Conservation (phyloP, 2,888 invertebrate genomes). For the Lasius fuliginosus region DNA sequence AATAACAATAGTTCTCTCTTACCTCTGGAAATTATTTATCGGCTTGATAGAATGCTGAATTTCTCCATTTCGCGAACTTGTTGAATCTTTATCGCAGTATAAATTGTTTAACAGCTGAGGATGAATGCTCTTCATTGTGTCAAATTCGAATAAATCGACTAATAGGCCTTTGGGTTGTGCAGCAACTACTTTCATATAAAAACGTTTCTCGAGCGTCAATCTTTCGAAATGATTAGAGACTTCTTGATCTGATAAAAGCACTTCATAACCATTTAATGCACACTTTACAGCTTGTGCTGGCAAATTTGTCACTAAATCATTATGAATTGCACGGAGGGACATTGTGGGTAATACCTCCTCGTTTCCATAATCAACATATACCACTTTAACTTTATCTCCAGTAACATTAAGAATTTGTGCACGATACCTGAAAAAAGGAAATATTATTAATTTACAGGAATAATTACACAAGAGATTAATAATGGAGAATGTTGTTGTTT, state of each 20-base stretch:
- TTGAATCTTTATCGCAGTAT: slow-evolving; percentile 39
- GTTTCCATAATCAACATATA: slow-evolving; percentile 98
- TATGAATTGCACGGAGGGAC: slow-evolving; percentile 89
- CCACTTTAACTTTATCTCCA: slow-evolving; percentile 89
- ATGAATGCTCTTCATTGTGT: slow-evolving; percentile 62
- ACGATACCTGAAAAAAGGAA: slow-evolving; percentile 89
- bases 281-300: slow-evolving; percentile 93
- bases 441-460: not conserved
- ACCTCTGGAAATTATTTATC: slow-evolving; percentile 59
- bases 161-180: slow-evolving; percentile 87
- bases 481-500: not conserved
- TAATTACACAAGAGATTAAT: not conserved
- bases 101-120: slow-evolving; percentile 77
- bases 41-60: slow-evolving; percentile 40
- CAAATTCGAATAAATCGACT: slow-evolving; percentile 89
- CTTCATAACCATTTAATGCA: slow-evolving; percentile 90
- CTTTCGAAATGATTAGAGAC: slow-evolving; percentile 90
- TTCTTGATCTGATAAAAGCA: slow-evolving; percentile 88
- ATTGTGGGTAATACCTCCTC: slow-evolving; percentile 91
- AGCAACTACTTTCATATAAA: slow-evolving; percentile 88
- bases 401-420: slow-evolving; percentile 91
- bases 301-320: slow-evolving; percentile 88
- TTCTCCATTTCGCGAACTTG: slow-evolving; percentile 48
- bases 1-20: slow-evolving; percentile 20
- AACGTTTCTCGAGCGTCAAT: slow-evolving; percentile 89